Percentiles rank a stretch among this genome's conserved stretches.
phyloP scores from a whole-genome alignment of 2,797 vertebrate species.

The Meda fulgida region DNA sequence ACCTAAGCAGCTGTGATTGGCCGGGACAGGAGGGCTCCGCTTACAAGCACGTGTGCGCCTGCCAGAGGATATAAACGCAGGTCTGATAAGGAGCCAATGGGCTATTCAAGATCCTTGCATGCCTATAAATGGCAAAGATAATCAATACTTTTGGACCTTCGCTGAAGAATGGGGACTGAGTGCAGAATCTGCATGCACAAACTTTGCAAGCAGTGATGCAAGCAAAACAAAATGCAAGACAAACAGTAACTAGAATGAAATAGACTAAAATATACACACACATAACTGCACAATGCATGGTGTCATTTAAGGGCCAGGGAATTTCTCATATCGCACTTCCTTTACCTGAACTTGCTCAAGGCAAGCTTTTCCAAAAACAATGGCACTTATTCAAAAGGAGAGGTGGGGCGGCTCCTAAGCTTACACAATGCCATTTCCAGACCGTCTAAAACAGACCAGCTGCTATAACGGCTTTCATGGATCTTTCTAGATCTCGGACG shows the following conservation, averaged over 20 bases:
- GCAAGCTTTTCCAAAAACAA: slow-evolving; percentile 54
- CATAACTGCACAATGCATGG: not conserved
- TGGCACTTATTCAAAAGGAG: slow-evolving; percentile 44
- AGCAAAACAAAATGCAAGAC: slow-evolving; percentile 18
- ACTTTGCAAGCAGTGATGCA: not conserved
- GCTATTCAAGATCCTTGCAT: slow-evolving; percentile 49
- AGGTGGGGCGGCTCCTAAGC: slow-evolving; percentile 42
- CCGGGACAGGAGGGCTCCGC: slow-evolving; percentile 4
- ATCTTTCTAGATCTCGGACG: not conserved
- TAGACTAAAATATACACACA: not conserved
- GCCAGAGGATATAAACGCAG: slow-evolving; percentile 43
- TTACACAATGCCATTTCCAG: slow-evolving; percentile 51
- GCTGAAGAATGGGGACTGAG: not conserved
- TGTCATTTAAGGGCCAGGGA: not conserved
- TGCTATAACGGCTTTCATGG: slow-evolving; percentile 30
- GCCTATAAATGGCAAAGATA: slow-evolving; percentile 56
- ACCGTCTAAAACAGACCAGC: slow-evolving; percentile 43
- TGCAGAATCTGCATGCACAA: not conserved
- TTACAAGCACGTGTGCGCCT: slow-evolving; percentile 50
- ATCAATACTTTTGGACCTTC: slow-evolving; percentile 50
- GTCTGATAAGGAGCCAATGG: slow-evolving; percentile 62
- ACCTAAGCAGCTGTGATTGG: slow-evolving; percentile 57
- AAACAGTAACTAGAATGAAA: slow-evolving; percentile 25
- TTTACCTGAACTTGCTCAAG: slow-evolving; percentile 54
- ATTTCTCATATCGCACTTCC: slow-evolving; percentile 47